Evolutionary conservation across 2,797 vertebrate species (phyloP).

Genomic region (Callimico goeldii): DNA sequence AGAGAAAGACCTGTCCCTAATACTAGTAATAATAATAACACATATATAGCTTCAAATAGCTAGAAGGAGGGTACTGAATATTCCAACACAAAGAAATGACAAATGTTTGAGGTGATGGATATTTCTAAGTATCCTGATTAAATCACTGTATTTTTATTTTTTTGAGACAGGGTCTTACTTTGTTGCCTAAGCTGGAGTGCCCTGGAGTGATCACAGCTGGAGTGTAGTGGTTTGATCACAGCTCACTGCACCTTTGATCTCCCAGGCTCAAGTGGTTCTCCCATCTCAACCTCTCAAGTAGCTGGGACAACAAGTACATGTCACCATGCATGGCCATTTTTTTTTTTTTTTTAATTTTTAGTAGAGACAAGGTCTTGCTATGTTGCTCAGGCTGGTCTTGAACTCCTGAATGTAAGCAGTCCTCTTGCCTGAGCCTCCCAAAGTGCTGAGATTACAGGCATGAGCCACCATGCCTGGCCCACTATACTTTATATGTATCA

Average conservation of each 20-base stretch:
- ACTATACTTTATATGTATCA: background rate
- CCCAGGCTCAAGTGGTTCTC: background rate
- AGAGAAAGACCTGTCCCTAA: background rate
- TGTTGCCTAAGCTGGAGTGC: background rate
- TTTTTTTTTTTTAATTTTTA: background rate
- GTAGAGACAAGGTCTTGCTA: background rate
- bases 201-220: background rate
- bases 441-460: background rate
- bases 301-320: background rate
- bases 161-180: background rate
- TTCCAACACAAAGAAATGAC: background rate
- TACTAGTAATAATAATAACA: background rate
- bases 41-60: background rate
- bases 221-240: background rate
- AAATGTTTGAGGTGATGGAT: background rate
- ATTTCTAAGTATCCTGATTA: background rate
- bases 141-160: background rate
- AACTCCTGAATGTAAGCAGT: background rate
- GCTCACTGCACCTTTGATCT: background rate
- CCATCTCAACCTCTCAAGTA: background rate
- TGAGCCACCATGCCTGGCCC: background rate
- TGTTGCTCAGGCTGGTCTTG: background rate
- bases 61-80: background rate
- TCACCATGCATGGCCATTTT: too few species aligned
- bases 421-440: background rate